Conservation (phyloP, 1,140 invertebrate species). For the Platyura marginata region DNA sequence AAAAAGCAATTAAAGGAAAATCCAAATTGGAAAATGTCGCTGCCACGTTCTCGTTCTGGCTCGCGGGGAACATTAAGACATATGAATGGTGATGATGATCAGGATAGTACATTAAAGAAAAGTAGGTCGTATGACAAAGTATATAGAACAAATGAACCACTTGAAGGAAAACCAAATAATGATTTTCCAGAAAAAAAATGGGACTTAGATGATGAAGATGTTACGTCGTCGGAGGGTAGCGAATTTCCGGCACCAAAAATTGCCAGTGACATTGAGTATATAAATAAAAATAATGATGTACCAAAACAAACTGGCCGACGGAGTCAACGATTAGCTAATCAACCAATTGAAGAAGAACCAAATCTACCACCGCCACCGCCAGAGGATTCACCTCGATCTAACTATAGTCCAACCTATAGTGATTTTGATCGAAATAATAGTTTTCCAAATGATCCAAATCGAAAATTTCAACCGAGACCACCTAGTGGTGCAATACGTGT, state of each 20-base stretch:
- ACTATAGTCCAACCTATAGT: slow-evolving; percentile 24
- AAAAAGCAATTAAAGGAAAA: slow-evolving; percentile 30
- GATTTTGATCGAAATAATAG: slow-evolving; percentile 19
- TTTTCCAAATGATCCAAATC: not conserved
- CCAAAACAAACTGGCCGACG: slow-evolving; percentile 30
- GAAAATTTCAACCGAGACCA: slow-evolving; percentile 3
- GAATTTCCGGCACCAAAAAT: slow-evolving; percentile 33
- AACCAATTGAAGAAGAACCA: slow-evolving; percentile 18
- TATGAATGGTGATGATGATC: slow-evolving; percentile 19
- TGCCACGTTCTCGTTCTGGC: slow-evolving; percentile 28
- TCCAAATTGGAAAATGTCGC: slow-evolving; percentile 18
- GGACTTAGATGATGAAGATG: slow-evolving; percentile 46
- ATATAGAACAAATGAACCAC: slow-evolving; percentile 64
- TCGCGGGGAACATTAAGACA: slow-evolving; percentile 30
- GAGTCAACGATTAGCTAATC: slow-evolving; percentile 24
- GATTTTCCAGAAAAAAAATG: slow-evolving; percentile 64
- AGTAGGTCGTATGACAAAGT: slow-evolving; percentile 52
- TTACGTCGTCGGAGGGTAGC: slow-evolving; percentile 32
- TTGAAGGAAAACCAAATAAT: slow-evolving; percentile 49
- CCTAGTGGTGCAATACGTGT: slow-evolving; percentile 20
- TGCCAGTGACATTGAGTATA: slow-evolving; percentile 35
- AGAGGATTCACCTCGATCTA: slow-evolving; percentile 6
- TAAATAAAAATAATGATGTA: slow-evolving; percentile 23
- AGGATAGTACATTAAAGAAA: slow-evolving; percentile 31
- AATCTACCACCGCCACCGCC: slow-evolving; percentile 6